Percentiles rank a stretch among this genome's conserved stretches.
Evolutionary conservation across 2,113 vertebrate genomes (phyloP).

Genomic region (Brachyhypopomus occidentalis): DNA sequence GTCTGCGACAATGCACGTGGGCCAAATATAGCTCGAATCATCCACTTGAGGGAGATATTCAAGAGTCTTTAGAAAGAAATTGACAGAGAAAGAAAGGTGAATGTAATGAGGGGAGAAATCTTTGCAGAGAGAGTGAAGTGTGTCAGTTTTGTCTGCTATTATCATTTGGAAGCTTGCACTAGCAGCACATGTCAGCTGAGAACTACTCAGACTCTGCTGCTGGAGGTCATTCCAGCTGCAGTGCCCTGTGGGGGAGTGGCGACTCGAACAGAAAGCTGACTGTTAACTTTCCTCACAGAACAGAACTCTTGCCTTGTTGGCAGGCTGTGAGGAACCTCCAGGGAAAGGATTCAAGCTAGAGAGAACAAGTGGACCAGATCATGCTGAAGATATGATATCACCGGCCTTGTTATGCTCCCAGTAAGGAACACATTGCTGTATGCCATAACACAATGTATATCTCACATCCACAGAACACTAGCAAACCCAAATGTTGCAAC

Average conservation of each 20-base stretch:
- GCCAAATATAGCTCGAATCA: conserved; percentile 39
- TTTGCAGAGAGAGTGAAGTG: conserved; percentile 22
- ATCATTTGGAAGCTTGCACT: not conserved
- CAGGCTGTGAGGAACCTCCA: conserved; percentile 4
- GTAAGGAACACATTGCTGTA: not conserved
- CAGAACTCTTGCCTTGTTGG: not conserved
- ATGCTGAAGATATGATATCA: conserved; percentile 20
- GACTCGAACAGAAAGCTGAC: not conserved
- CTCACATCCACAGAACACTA: not conserved
- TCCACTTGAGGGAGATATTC: conserved; percentile 15
- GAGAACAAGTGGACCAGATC: not conserved
- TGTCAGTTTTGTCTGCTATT: conserved; percentile 9
- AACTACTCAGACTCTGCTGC: not conserved
- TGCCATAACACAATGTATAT: too few relatives aligned
- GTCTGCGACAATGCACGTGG: conserved; percentile 11
- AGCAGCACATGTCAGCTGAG: not conserved
- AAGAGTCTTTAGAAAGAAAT: conserved; percentile 1
- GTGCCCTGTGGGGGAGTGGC: not conserved
- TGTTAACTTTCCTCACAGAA: conserved; percentile 12
- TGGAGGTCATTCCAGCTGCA: conserved; percentile 21
- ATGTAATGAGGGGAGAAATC: not conserved
- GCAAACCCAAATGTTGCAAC: not conserved
- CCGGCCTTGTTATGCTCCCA: conserved; percentile 14
- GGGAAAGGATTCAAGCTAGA: conserved; percentile 25
- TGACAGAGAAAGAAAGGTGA: not conserved